A percentile compares a stretch with the other conserved stretches of the same genome.
Evolutionary conservation across 2,113 vertebrate species (phyloP).

Genomic region (Halcyon malimbica): DNA sequence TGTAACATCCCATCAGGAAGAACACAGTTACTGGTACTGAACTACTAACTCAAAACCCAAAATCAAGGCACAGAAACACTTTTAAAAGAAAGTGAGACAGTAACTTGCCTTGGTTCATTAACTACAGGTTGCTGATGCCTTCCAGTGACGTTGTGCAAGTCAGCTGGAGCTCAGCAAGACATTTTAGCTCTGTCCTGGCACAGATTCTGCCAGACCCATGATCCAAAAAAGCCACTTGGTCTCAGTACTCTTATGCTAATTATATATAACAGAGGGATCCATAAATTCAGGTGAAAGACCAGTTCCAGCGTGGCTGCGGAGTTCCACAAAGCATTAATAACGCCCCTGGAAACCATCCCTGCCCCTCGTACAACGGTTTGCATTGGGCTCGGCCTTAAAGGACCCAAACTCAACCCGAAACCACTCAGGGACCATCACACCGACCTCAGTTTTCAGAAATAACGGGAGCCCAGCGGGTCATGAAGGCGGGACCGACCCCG

Average conservation of each 20-base stretch:
- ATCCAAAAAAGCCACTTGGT: not conserved
- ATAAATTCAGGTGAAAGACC: fast-evolving
- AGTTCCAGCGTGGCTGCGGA: fast-evolving
- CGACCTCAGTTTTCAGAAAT: fast-evolving
- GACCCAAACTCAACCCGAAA: not conserved
- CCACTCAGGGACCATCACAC: fast-evolving
- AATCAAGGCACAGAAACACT: not conserved
- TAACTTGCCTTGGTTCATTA: not conserved
- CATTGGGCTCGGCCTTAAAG: too few species aligned
- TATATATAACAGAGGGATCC: fast-evolving
- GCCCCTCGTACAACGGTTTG: too few species aligned
- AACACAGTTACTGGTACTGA: not conserved
- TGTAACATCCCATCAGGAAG: not conserved
- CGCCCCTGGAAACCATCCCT: fast-evolving
- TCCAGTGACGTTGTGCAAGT: not conserved
- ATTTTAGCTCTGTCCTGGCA: not conserved
- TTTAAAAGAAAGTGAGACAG: not conserved
- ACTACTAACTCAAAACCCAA: not conserved
- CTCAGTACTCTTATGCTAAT: not conserved
- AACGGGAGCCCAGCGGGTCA: fast-evolving
- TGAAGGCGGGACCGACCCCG: fast-evolving
- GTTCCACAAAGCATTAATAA: not conserved
- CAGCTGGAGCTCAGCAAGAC: not conserved
- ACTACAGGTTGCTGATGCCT: not conserved
- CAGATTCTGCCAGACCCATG: not conserved